phyloP scores from a whole-genome alignment of 2,888 invertebrate species.

The Dusona sp. region DNA sequence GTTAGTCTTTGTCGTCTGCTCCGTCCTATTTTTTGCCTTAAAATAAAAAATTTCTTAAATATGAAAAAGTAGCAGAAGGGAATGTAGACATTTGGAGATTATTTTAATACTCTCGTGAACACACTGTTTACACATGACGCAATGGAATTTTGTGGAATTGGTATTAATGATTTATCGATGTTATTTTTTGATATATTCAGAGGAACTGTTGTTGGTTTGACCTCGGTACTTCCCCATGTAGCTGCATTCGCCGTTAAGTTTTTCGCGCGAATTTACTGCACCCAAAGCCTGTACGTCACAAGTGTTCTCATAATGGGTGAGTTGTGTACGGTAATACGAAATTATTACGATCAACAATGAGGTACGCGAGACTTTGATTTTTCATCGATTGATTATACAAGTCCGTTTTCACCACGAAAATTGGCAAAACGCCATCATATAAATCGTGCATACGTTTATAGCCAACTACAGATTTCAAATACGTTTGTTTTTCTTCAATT shows the following conservation, averaged over 20 bases:
- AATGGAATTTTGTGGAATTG: constrained; percentile 14
- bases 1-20: constrained; percentile 63
- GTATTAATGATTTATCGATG: constrained; percentile 18
- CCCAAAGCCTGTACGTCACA: constrained; percentile 66
- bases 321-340: constrained; percentile 43
- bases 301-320: constrained; percentile 71
- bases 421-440: constrained; percentile 1
- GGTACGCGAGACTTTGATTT: constrained; percentile 4
- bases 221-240: constrained; percentile 74
- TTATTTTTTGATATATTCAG: constrained; percentile 67
- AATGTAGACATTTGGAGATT: not conserved
- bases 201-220: constrained; percentile 75
- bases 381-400: constrained; percentile 24
- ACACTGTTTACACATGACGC: not conserved
- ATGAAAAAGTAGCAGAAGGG: not conserved
- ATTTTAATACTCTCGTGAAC: not conserved
- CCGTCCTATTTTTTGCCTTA: not conserved
- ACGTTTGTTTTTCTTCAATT: constrained; percentile 20
- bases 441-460: not conserved
- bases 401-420: not conserved
- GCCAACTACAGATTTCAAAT: constrained; percentile 15
- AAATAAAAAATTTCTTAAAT: not conserved
- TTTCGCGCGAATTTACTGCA: constrained; percentile 69
- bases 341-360: constrained; percentile 9
- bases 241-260: constrained; percentile 70